phyloP scores from a whole-genome alignment of 1,140 invertebrate species.

The Macrotrachela quadricornifera region DNA sequence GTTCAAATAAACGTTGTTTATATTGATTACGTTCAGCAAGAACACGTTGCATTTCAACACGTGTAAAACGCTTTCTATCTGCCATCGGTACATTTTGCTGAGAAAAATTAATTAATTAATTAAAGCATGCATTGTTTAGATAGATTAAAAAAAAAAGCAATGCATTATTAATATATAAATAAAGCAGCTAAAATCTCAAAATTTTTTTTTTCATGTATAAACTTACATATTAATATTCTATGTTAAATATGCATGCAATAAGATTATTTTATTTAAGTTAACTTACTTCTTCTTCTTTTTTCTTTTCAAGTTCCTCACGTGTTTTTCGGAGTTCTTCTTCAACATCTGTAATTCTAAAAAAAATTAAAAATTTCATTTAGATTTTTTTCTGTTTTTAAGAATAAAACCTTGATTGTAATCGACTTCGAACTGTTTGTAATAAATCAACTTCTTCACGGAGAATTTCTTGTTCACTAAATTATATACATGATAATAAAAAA shows the following conservation, averaged over 20 bases:
- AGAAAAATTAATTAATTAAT: neutral
- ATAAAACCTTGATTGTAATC: slow-evolving; percentile 41
- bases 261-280: too few relatives aligned
- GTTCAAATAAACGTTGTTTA: slow-evolving; percentile 82
- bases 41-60: slow-evolving; percentile 96
- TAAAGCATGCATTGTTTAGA: neutral
- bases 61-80: slow-evolving; percentile 81
- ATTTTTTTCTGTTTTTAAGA: too few relatives aligned
- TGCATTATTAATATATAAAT: too few relatives aligned
- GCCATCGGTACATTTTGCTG: slow-evolving; percentile 80
- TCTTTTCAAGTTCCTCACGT: slow-evolving; percentile 50
- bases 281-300: slow-evolving; percentile 14
- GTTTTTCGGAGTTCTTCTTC: slow-evolving; percentile 74
- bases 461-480: slow-evolving; percentile 71
- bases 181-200: too few relatives aligned
- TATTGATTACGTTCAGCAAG: slow-evolving; percentile 97
- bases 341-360: slow-evolving; percentile 50
- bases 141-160: too few relatives aligned
- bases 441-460: slow-evolving; percentile 70
- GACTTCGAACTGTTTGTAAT: slow-evolving; percentile 55
- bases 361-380: too few relatives aligned
- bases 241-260: too few relatives aligned
- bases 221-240: too few relatives aligned
- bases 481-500: slow-evolving; percentile 12
- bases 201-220: too few relatives aligned